Evolutionary conservation across 2,888 invertebrate genomes (phyloP).

Genomic region (Horisme vitalbata): DNA sequence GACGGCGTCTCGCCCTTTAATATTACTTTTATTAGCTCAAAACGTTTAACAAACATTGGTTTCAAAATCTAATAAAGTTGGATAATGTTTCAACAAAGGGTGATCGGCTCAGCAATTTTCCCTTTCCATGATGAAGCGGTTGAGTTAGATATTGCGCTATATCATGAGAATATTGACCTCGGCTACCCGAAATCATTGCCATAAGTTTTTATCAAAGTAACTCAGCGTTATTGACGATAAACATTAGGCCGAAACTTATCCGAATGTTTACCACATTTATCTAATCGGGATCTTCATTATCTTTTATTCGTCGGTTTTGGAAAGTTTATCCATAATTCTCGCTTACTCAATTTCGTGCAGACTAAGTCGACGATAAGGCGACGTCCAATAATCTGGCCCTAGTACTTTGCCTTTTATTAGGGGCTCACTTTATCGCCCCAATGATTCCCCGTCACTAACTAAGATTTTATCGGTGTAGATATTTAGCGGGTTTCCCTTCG

Average conservation of each 20-base stretch:
- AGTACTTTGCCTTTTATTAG: conserved; percentile 70
- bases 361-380: conserved; percentile 71
- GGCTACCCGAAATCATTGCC: conserved; percentile 26
- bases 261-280: conserved; percentile 65
- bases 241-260: conserved; percentile 37
- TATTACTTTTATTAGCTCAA: conserved; percentile 80
- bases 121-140: conserved; percentile 19
- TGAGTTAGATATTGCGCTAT: conserved; percentile 21
- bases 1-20: conserved; percentile 64
- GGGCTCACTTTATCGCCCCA: conserved; percentile 64
- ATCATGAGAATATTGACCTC: conserved; percentile 26
- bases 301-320: conserved; percentile 67
- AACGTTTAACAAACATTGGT: conserved; percentile 80
- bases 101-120: conserved; percentile 34
- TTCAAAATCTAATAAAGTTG: conserved; percentile 69
- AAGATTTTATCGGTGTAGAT: conserved; percentile 61
- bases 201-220: conserved; percentile 36
- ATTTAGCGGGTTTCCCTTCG: conserved; percentile 55
- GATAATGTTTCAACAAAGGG: conserved; percentile 59
- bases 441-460: conserved; percentile 61
- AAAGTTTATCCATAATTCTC: conserved; percentile 78
- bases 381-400: conserved; percentile 67
- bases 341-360: conserved; percentile 73
- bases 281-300: conserved; percentile 75
- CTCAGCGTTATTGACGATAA: conserved; percentile 31